phyloP scores from a whole-genome alignment of 2,888 invertebrate genomes.

The Drosophila silvestris region DNA sequence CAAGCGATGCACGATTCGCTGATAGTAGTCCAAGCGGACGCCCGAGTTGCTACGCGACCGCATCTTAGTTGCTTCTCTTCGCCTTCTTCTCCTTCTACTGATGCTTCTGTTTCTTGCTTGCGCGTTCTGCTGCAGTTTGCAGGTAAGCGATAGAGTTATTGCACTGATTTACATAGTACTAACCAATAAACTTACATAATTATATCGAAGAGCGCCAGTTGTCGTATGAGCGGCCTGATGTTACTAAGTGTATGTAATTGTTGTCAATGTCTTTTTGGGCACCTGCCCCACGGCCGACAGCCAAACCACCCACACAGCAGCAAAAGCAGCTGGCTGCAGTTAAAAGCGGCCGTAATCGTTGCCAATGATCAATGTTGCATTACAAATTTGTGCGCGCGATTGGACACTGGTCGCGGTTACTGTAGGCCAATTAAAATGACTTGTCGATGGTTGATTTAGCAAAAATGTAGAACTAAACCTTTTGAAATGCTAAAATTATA shows the following conservation, averaged over 20 bases:
- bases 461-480: constrained; percentile 53
- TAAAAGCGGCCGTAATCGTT: constrained; percentile 46
- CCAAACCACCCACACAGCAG: constrained; percentile 27
- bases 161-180: neutral
- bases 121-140: constrained; percentile 8
- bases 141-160: constrained; percentile 7
- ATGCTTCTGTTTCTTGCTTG: neutral
- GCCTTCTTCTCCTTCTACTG: neutral
- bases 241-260: constrained; percentile 45
- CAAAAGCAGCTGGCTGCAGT: constrained; percentile 49
- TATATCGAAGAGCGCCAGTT: constrained; percentile 32
- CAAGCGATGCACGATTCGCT: constrained; percentile 96
- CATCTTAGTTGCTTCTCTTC: constrained; percentile 86
- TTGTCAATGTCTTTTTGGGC: constrained; percentile 47
- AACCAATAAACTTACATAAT: constrained; percentile 50
- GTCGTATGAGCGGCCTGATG: constrained; percentile 25
- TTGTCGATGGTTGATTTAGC: constrained; percentile 44
- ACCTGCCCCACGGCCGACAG: constrained; percentile 24
- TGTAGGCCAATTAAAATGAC: constrained; percentile 20
- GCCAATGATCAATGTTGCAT: constrained; percentile 40
- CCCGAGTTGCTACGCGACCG: constrained; percentile 95
- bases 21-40: constrained; percentile 97
- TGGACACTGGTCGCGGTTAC: constrained; percentile 11
- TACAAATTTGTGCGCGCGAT: constrained; percentile 18
- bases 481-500: constrained; percentile 58